Evolutionary conservation across 1,140 invertebrate genomes (phyloP).

Genomic region (Limonius californicus): DNA sequence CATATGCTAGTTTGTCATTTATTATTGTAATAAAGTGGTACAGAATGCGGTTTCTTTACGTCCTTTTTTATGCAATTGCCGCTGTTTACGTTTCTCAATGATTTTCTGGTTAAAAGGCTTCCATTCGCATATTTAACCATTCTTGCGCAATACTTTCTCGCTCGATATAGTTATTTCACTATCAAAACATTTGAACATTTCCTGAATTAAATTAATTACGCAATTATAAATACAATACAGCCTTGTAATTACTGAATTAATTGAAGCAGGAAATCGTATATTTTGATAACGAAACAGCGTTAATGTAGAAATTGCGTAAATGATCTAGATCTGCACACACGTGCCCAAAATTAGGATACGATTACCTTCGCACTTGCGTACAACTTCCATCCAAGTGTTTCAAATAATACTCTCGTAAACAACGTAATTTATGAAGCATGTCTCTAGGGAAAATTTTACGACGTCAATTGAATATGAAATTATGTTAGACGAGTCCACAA

Average conservation of each 20-base stretch:
- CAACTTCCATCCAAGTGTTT: too few relatives aligned
- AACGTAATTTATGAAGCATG: too few relatives aligned
- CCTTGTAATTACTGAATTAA: not conserved
- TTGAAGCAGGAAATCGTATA: too few relatives aligned
- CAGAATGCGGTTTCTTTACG: conserved; percentile 19
- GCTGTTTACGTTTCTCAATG: conserved; percentile 5
- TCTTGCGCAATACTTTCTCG: not conserved
- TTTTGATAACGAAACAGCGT: too few relatives aligned
- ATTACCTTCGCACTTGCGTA: too few relatives aligned
- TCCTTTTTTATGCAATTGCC: not conserved
- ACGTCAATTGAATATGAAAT: too few relatives aligned
- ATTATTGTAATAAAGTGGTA: conserved; percentile 23
- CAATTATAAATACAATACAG: not conserved
- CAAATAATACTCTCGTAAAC: too few relatives aligned
- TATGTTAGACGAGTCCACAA: too few relatives aligned
- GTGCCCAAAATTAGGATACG: too few relatives aligned
- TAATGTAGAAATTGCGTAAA: too few relatives aligned
- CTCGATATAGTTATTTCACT: not conserved
- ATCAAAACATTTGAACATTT: not conserved
- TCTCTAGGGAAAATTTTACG: too few relatives aligned
- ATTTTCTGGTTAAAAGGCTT: not conserved
- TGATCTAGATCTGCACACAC: too few relatives aligned
- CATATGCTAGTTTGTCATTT: conserved; percentile 24
- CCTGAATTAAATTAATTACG: not conserved
- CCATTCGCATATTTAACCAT: not conserved